Conservation (phyloP, 35 echinoderm and acorn worm species). For the Lytechinus pictus region DNA sequence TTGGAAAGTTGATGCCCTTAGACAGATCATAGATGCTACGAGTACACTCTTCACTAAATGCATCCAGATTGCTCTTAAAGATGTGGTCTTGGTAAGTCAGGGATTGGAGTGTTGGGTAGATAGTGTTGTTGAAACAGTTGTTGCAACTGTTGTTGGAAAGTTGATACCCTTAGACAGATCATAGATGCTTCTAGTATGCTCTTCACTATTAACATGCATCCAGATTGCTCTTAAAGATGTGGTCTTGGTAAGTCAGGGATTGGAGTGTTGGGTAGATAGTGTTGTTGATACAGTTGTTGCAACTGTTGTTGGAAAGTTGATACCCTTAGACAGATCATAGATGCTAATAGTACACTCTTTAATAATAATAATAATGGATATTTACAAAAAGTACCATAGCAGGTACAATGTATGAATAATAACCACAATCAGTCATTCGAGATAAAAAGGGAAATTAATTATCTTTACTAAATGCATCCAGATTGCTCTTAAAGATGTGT, state of each 20-base stretch:
- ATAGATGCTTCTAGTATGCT: constrained; percentile 84
- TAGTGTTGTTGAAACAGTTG: not conserved
- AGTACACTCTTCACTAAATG: constrained; percentile 80
- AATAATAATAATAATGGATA: too few relatives aligned
- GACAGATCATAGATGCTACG: constrained; percentile 85
- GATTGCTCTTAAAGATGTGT: constrained; percentile 86
- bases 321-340: constrained; percentile 77
- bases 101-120: not conserved
- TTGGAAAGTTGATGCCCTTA: constrained; percentile 53
- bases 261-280: not conserved
- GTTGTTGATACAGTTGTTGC: too few relatives aligned
- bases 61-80: constrained; percentile 92
- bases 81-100: constrained; percentile 78
- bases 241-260: constrained; percentile 72
- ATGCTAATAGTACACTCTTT: constrained; percentile 81
- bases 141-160: not conserved
- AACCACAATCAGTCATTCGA: too few relatives aligned
- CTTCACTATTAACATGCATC: constrained; percentile 78
- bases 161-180: constrained; percentile 66
- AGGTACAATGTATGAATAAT: too few relatives aligned
- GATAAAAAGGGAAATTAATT: too few relatives aligned
- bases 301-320: constrained; percentile 18
- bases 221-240: constrained; percentile 89
- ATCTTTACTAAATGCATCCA: constrained; percentile 82
- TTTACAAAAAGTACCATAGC: too few relatives aligned